Evolutionary conservation across 2,797 vertebrate genomes (phyloP).

Genomic region (Semotilus atromaculatus): DNA sequence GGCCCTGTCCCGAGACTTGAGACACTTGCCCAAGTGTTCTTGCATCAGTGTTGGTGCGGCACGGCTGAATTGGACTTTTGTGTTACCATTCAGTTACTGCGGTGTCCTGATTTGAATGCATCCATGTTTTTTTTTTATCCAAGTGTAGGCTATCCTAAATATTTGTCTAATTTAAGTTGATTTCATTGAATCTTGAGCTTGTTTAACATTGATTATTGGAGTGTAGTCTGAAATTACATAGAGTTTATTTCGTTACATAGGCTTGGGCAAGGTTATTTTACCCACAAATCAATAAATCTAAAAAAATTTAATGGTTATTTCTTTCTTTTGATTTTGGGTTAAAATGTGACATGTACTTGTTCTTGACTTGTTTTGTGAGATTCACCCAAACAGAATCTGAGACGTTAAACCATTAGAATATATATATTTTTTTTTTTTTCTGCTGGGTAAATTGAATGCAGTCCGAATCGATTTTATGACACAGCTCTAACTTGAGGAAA

Average conservation of each 20-base stretch:
- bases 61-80: background rate
- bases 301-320: background rate
- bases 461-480: background rate
- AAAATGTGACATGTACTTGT: too few species aligned
- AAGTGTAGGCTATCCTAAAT: background rate
- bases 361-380: too few species aligned
- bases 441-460: background rate
- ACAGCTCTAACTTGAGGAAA: background rate
- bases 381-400: background rate
- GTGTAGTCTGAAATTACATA: background rate
- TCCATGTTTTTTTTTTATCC: background rate
- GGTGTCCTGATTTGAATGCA: background rate
- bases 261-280: background rate
- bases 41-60: constrained; percentile 1
- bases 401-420: background rate
- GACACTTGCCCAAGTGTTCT: constrained; percentile 11
- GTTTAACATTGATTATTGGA: background rate
- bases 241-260: background rate
- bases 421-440: background rate
- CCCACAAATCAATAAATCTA: background rate
- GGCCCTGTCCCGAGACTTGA: constrained; percentile 7
- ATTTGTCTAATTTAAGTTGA: background rate
- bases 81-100: background rate
- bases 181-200: background rate
- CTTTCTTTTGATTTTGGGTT: too few species aligned